Evolutionary conservation across 2,113 vertebrate species (phyloP).

Genomic region (Fukomys damarensis): DNA sequence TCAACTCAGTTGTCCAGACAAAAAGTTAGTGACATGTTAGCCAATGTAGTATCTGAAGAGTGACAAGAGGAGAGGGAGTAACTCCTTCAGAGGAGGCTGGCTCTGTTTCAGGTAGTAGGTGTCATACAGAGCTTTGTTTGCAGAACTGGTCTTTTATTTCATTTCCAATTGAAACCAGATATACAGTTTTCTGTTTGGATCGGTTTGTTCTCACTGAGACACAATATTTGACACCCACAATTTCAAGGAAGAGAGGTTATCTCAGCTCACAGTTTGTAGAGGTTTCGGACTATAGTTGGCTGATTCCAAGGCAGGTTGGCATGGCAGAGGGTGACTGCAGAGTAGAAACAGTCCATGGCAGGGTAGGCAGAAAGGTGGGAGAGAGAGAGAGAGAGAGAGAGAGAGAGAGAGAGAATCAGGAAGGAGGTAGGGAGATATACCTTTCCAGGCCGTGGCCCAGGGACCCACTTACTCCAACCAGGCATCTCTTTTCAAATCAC

Average conservation of each 20-base stretch:
- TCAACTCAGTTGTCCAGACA: not conserved
- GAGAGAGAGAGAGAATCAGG: not conserved
- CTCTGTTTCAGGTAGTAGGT: not conserved
- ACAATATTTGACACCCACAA: not conserved
- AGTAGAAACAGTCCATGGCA: not conserved
- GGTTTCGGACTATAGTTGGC: not conserved
- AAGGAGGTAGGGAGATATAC: not conserved
- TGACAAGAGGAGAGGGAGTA: not conserved
- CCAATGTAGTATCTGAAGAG: not conserved
- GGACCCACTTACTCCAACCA: not conserved
- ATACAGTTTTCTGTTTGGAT: not conserved
- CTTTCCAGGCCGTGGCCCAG: not conserved
- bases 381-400: not conserved
- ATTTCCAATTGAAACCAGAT: not conserved
- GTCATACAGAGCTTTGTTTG: not conserved
- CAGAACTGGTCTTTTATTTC: not conserved
- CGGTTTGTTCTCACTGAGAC: not conserved
- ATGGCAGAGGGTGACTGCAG: not conserved
- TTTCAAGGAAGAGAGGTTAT: not conserved
- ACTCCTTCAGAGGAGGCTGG: not conserved
- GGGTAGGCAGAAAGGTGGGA: not conserved
- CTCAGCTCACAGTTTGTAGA: not conserved
- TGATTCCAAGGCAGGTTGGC: not conserved
- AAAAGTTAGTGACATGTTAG: not conserved
- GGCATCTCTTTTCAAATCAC: not conserved